Evolutionary conservation across 2,113 vertebrate genomes (phyloP).

Genomic region (Illadopsis cleaveri): DNA sequence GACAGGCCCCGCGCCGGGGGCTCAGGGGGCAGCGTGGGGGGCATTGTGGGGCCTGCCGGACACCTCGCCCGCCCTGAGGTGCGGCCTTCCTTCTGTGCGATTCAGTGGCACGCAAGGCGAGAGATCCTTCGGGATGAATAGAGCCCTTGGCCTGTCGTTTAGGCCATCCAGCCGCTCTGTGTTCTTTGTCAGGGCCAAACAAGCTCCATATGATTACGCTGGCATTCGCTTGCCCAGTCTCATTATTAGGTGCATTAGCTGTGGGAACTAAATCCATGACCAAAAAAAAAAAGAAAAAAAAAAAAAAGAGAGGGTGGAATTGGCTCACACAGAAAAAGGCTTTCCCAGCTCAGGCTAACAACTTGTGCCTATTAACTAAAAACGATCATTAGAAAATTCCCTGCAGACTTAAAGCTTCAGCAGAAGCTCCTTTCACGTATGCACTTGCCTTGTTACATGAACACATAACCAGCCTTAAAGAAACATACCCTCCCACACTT

Average conservation of each 20-base stretch:
- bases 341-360: conserved; percentile 74
- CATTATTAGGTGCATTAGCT: conserved; percentile 76
- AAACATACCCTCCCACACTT: neutral
- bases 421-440: conserved; percentile 40
- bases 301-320: conserved; percentile 51
- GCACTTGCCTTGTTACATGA: conserved; percentile 46
- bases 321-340: conserved; percentile 69
- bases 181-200: conserved; percentile 74
- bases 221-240: conserved; percentile 66
- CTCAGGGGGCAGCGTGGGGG: neutral
- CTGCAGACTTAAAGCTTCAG: conserved; percentile 38
- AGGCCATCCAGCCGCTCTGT: conserved; percentile 62
- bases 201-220: conserved; percentile 69
- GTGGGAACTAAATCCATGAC: conserved; percentile 78
- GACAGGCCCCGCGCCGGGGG: neutral
- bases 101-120: neutral
- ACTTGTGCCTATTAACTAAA: conserved; percentile 77
- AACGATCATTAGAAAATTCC: conserved; percentile 74
- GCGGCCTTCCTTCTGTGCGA: neutral
- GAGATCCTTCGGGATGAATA: conserved; percentile 37
- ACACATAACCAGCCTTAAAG: conserved; percentile 46
- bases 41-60: neutral
- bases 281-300: conserved; percentile 56
- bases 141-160: conserved; percentile 42
- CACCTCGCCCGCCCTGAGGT: neutral